These are phyloP conservation scores for Amphipyra berbera DNA, from an alignment of 2,888 invertebrate species.

Conservation along the genomic window DNA sequence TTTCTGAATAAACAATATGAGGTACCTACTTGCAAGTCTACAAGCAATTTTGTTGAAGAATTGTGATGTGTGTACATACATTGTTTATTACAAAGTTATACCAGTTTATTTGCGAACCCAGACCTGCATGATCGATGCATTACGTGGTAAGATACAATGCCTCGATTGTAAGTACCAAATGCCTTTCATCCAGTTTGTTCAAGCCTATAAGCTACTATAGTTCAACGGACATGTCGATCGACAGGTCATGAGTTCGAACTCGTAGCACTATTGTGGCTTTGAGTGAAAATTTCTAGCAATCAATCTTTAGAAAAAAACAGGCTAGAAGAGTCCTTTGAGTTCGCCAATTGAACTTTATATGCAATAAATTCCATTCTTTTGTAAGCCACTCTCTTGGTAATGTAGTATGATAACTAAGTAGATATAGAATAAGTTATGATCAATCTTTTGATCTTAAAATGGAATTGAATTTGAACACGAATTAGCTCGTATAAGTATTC, in stretches of 20 bases:
- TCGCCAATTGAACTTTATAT: constrained; percentile 3
- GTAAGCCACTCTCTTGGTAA: constrained; percentile 4
- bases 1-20: constrained; percentile 3
- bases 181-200: too few relatives aligned
- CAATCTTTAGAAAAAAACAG: background rate
- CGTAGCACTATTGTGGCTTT: too few relatives aligned
- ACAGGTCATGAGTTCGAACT: too few relatives aligned
- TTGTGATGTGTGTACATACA: constrained; percentile 7
- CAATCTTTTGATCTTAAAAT: constrained; percentile 43
- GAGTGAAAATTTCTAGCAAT: background rate
- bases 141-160: too few relatives aligned
- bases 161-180: too few relatives aligned
- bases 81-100: background rate
- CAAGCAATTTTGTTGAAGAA: too few relatives aligned
- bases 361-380: background rate
- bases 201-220: too few relatives aligned
- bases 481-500: constrained; percentile 37
- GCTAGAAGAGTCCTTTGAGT: background rate
- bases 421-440: constrained; percentile 30
- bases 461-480: constrained; percentile 55
- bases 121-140: background rate
- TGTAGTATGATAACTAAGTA: constrained; percentile 18
- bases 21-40: background rate
- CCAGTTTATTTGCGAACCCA: constrained; percentile 5
- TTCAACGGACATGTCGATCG: too few relatives aligned